A percentile compares a stretch with the other conserved stretches of the same genome.
phyloP scores from a whole-genome alignment of 2,797 vertebrate genomes.

The Hemitrygon akajei region DNA sequence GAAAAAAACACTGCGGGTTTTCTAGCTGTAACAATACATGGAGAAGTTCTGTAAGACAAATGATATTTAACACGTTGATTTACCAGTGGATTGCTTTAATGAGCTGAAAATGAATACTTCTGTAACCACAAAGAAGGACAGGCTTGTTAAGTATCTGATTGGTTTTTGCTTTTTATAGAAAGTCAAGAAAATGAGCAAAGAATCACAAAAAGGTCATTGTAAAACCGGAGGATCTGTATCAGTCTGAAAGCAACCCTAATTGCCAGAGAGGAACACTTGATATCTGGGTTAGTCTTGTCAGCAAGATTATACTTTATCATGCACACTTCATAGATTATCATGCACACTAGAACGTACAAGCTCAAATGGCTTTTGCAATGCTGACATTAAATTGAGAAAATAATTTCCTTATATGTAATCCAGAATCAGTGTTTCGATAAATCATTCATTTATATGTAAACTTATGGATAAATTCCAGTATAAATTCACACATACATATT shows the following conservation, averaged over 20 bases:
- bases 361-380: background rate
- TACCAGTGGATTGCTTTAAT: background rate
- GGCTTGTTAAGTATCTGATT: background rate
- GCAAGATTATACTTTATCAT: background rate
- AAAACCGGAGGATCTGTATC: background rate
- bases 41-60: background rate
- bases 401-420: background rate
- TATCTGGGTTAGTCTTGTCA: background rate
- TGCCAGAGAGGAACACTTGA: background rate
- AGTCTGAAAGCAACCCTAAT: background rate
- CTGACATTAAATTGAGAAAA: slow-evolving; percentile 2
- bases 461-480: background rate
- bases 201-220: background rate
- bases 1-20: background rate
- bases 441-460: background rate
- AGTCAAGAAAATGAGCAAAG: background rate
- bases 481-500: background rate
- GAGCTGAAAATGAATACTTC: background rate
- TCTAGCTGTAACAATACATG: background rate
- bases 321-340: too few species aligned
- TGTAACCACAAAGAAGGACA: background rate
- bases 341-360: background rate
- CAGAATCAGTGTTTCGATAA: slow-evolving; percentile 5
- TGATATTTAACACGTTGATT: background rate
- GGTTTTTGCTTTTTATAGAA: background rate